These are phyloP conservation scores for Stomatorhinus ivindoensis DNA, from an alignment of 2,113 vertebrate species.

Conservation along the genomic window DNA sequence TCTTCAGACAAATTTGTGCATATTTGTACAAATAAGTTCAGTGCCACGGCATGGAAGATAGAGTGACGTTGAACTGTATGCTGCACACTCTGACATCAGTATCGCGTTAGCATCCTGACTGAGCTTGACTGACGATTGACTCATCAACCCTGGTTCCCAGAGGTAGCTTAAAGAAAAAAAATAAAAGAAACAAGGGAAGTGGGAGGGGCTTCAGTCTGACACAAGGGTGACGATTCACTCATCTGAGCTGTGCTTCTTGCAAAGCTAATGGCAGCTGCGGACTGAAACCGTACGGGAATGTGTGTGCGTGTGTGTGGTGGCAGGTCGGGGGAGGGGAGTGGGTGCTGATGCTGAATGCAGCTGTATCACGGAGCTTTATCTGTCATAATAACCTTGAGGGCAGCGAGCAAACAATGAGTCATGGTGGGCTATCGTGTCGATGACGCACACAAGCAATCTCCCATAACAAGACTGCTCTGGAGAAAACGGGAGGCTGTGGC, in stretches of 20 bases:
- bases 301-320: not conserved
- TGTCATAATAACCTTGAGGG: constrained; percentile 33
- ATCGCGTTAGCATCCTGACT: not conserved
- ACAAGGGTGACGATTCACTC: not conserved
- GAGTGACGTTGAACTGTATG: not conserved
- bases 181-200: not conserved
- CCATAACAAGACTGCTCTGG: constrained; percentile 29
- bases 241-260: not conserved
- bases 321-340: not conserved
- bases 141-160: not conserved
- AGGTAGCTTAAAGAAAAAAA: not conserved
- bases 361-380: constrained; percentile 16
- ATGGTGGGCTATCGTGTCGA: constrained; percentile 24
- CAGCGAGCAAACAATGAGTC: constrained; percentile 26
- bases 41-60: not conserved
- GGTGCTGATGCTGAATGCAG: constrained; percentile 6
- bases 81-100: not conserved
- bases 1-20: not conserved
- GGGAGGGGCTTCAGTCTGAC: not conserved
- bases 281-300: not conserved
- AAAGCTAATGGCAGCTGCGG: not conserved
- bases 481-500: constrained; percentile 22
- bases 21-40: not conserved
- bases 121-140: not conserved
- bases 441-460: constrained; percentile 31